Base-by-base conservation (phyloP, 2,888 invertebrate species). In the Agrochola lychnidis region DNA sequence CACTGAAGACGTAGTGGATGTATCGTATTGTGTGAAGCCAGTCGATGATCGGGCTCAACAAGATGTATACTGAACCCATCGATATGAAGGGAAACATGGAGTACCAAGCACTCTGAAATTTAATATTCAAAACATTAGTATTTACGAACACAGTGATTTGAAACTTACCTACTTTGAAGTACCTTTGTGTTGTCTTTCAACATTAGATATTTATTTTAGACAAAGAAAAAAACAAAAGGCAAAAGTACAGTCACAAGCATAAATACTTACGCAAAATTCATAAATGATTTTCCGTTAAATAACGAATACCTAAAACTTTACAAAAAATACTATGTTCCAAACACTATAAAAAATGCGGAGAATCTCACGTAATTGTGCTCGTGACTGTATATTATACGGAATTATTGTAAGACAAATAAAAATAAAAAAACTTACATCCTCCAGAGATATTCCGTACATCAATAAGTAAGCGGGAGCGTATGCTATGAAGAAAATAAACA, bases 401-500 rank as follows among this genome's bases (percentile, higher is more conserved):
- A 57, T 25, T 0, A 25, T 25, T 25, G 57, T 25, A 57, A 57
- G 14, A 25, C 2, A 25, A 57, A 57, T 57, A 25, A n/a, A 25
- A 25, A 2, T 25, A 56, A 57, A 30, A 9, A 16, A 16, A 59
- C 93, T 91, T 81, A 95, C 96, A 70, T 91, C 88, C 87, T 90
- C 90, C 12, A 95, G 81, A 71, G 92, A 71, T 6, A 91, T 61
- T 9, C 91, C 87, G 25, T 89, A 89, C 5, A 84, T 78, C 40
- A 85, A 89, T 22, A 95, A 82, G 64, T 92, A 94, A 4, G 90
- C 91, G 0, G 96, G 95, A 3, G 93, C 82, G 9, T 93, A 91
- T 0, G 90, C 88, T 7, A 96, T 79, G 78, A 90, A 95, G 86
- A 96, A 95, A 6, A 94, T 84, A 71, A 94, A 95, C 0, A 95